These are phyloP conservation scores for Nothoprocta perdicaria DNA, from an alignment of 2,113 vertebrate genomes.

Conservation along the genomic window DNA sequence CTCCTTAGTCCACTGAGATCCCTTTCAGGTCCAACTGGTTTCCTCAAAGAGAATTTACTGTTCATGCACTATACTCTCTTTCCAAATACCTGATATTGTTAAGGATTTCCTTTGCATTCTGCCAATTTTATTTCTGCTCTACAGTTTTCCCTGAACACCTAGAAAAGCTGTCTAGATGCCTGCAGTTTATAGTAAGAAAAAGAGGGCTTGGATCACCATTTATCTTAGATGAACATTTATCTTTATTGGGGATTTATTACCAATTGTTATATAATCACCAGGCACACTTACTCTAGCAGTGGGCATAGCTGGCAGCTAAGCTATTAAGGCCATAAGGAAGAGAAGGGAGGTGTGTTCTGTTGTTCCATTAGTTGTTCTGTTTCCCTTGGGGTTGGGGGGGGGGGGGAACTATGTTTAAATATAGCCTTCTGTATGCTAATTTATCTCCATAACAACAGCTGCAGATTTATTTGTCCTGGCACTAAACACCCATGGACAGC, in stretches of 20 bases:
- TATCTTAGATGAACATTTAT: neutral
- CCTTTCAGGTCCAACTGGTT: neutral
- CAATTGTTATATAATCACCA: neutral
- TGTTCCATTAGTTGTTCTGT: neutral
- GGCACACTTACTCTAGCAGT: neutral
- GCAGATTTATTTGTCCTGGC: neutral
- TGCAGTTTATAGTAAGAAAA: neutral
- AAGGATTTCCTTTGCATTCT: neutral
- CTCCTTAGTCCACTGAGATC: neutral
- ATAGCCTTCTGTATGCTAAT: neutral
- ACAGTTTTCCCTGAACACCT: neutral
- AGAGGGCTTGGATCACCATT: neutral
- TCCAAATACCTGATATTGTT: accelerated
- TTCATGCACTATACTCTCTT: neutral
- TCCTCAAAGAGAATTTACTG: neutral
- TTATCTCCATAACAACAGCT: neutral
- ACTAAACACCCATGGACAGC: neutral
- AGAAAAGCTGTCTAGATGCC: neutral
- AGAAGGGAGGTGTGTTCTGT: neutral
- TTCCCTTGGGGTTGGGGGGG: neutral
- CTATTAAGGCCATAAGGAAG: neutral
- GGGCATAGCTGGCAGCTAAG: neutral
- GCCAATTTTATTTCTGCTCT: neutral
- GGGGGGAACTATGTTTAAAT: neutral
- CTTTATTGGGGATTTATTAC: neutral